Percentiles rank a stretch among this genome's conserved stretches.
These are phyloP conservation scores for Actinia equina DNA, from an alignment of 64 coral and sea anemone genomes.

Conservation along the genomic window DNA sequence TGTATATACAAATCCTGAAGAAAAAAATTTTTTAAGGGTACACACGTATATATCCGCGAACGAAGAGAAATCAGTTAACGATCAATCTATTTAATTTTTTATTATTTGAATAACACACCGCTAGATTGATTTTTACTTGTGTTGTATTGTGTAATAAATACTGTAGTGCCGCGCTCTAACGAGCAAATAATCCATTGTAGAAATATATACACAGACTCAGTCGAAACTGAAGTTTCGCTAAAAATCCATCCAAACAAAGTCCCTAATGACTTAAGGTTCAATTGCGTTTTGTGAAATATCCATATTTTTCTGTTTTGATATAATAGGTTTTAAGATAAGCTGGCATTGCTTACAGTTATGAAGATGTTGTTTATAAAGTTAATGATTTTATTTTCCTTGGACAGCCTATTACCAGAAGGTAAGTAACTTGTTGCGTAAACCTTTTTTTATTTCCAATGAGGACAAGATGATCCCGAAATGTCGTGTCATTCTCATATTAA, in stretches of 20 bases:
- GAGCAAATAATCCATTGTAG: background rate
- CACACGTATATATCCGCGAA: no score
- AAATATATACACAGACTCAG: no score
- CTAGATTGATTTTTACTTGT: slow-evolving; percentile 7
- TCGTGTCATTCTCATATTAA: no score
- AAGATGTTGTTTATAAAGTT: background rate
- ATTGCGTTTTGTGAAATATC: no score
- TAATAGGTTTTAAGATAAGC: background rate
- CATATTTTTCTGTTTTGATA: no score
- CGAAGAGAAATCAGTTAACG: background rate
- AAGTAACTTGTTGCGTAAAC: background rate
- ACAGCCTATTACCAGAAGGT: background rate
- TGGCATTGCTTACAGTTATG: background rate
- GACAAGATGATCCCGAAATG: no score
- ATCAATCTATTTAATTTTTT: background rate
- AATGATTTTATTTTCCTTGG: background rate
- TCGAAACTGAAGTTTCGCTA: no score
- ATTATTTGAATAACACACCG: background rate
- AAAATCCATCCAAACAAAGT: no score
- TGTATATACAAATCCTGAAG: no score
- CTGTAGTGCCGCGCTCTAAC: background rate
- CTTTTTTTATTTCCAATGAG: background rate
- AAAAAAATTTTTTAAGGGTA: no score
- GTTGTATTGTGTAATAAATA: background rate
- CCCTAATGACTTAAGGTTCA: no score